A percentile compares a stretch with the other conserved stretches of the same genome.
Conservation (phyloP, 2,797 vertebrate species). For the Protonibea diacanthus region DNA sequence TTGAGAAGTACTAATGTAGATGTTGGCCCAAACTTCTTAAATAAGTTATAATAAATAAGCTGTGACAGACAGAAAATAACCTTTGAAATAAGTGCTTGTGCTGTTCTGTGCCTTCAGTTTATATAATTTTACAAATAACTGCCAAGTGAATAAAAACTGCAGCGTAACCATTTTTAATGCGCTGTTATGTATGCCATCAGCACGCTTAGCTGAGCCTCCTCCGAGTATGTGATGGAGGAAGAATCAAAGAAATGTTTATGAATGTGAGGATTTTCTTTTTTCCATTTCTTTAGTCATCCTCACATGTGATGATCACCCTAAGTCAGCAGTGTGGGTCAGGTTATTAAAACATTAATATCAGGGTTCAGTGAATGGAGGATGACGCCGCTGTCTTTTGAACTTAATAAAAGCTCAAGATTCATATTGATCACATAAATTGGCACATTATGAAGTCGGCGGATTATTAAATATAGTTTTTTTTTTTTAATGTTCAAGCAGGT, state of each 20-base stretch:
- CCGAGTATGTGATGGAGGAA: too few species aligned
- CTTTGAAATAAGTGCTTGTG: too few species aligned
- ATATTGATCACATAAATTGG: background rate
- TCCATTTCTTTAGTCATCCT: background rate
- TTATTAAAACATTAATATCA: constrained; percentile 29
- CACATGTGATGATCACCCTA: background rate
- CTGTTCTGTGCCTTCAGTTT: too few species aligned
- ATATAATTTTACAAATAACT: background rate
- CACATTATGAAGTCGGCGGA: background rate
- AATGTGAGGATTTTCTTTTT: background rate
- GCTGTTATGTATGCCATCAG: background rate
- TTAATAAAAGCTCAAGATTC: constrained; percentile 8
- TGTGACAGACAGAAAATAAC: background rate
- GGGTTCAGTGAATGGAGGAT: constrained; percentile 11
- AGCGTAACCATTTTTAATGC: background rate
- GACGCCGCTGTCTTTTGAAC: background rate
- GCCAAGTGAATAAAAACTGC: constrained; percentile 4
- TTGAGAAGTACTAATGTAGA: too few species aligned
- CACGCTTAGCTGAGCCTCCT: background rate
- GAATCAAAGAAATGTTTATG: background rate
- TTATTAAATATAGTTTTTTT: constrained; percentile 22
- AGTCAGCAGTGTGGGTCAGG: background rate
- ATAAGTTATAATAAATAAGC: too few species aligned
- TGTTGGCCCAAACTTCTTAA: too few species aligned
- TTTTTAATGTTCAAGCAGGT: background rate